phyloP scores from a whole-genome alignment of 2,113 vertebrate genomes.

The Grantiella picta region DNA sequence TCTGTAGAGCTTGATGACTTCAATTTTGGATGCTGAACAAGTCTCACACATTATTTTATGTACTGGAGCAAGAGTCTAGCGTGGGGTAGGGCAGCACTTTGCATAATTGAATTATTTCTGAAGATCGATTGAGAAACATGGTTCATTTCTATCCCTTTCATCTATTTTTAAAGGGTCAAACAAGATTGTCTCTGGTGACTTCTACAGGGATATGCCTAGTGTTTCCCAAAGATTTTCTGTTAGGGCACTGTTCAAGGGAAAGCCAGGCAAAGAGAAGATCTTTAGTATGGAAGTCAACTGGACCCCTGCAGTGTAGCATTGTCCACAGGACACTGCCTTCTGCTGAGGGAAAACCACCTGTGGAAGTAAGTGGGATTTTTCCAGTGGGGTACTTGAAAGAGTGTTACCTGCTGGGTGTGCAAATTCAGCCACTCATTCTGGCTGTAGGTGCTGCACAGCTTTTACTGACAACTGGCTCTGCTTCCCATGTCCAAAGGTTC shows the following conservation, averaged over 20 bases:
- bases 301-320: background rate
- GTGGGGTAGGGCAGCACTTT: background rate
- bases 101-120: background rate
- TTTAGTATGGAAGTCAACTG: background rate
- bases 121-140: background rate
- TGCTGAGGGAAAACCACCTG: background rate
- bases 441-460: background rate
- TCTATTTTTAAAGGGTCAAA: background rate
- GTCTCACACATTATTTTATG: background rate
- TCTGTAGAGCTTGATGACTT: constrained; percentile 1
- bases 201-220: background rate
- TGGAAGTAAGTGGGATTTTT: background rate
- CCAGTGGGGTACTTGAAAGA: background rate
- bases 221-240: background rate
- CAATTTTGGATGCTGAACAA: constrained; percentile 6
- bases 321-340: background rate
- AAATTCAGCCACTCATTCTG: background rate
- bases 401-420: background rate
- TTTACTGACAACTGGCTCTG: background rate
- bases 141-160: background rate
- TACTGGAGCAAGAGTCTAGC: background rate
- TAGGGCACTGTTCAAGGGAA: background rate
- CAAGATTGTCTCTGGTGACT: background rate
- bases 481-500: rapidly evolving
- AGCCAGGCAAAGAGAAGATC: background rate